Evolutionary conservation across 30 jellyfish, hydroid and myxozoan genomes (phyloP), one percentile per base, ranked within the genome.

Genomic region (Nemopilema nomurai): DNA sequence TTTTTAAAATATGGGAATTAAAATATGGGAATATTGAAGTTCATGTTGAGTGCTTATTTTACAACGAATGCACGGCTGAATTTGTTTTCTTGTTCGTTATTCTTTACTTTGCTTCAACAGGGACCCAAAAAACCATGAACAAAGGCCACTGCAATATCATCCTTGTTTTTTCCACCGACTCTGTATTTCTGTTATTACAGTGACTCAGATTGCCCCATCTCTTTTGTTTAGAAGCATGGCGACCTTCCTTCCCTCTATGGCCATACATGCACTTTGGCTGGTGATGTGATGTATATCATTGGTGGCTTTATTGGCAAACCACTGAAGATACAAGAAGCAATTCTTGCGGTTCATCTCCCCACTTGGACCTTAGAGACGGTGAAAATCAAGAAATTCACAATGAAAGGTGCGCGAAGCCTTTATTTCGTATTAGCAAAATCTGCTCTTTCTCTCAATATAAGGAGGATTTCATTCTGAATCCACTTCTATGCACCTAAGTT

Each of bases 231-330:
- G 87, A 67, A 17, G 0, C 4, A 3, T 33, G 28, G 53, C 21
- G 53, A 21, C 4, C 67, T 77, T 49, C 92, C 94, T 4, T 21
- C 69, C 31, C 75, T 94, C 49, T 83, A 62, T 51, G 96, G 97
- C n/a, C 99, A 94, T 32, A 30, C 97, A 1, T 94, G 99, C 69
- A 94, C 97, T 49, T 23, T 85, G 80, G 92, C 89, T n/a, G 87
- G 73, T 1, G 80, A 81, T 64, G 23, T 51, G 16, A 49, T 94
- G 77, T 94, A 84, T 77, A 75, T 94, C 21, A 75, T 89, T 41
- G 99, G 99, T 22, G 99, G 99, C n/a, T 84, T 68, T 80, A 26
- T 64, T 49, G 68, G 67, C 18, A 19, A 66, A 1, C 30, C 18
- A 26, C 90, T 80, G 21, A 92, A 96, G 27, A 68, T 87, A 25